A percentile compares a stretch with the other conserved stretches of the same genome.
phyloP scores from a whole-genome alignment of 2,888 invertebrate species.

The Chaetogeoica ovagalla region DNA sequence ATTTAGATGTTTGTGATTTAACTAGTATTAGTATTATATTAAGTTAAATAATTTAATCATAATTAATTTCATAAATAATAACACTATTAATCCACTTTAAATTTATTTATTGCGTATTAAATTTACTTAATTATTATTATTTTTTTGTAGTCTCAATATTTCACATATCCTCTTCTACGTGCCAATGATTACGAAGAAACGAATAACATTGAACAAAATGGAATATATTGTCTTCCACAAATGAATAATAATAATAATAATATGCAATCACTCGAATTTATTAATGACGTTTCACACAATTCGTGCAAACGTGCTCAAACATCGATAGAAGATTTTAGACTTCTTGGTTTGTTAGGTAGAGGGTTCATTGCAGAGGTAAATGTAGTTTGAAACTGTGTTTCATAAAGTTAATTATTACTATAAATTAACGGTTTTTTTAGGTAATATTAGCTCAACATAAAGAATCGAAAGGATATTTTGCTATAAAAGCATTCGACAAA shows the following conservation, averaged over 20 bases:
- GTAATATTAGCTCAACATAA: constrained; percentile 90
- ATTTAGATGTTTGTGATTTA: not conserved
- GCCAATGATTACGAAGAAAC: constrained; percentile 39
- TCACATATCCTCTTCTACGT: constrained; percentile 36
- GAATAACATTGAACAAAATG: constrained; percentile 11
- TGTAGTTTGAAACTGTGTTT: not conserved
- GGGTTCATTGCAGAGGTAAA: constrained; percentile 98
- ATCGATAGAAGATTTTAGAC: constrained; percentile 88
- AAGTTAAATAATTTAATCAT: not conserved
- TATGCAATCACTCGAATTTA: too few relatives aligned
- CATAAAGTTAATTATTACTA: not conserved
- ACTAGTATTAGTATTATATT: not conserved
- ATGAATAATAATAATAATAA: too few relatives aligned
- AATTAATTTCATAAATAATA: not conserved
- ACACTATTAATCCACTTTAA: not conserved
- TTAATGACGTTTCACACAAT: too few relatives aligned
- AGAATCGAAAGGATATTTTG: constrained; percentile 93
- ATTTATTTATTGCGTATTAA: not conserved
- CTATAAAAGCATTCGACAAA: constrained; percentile 98
- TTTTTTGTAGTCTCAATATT: constrained; percentile 14
- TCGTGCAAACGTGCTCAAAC: constrained; percentile 61
- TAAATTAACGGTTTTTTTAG: constrained; percentile 59
- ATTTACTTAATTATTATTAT: not conserved
- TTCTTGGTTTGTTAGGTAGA: constrained; percentile 94
- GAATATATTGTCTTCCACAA: too few relatives aligned